Evolutionary conservation across 2,888 invertebrate species (phyloP).

Genomic region (Chymomyza amoena): DNA sequence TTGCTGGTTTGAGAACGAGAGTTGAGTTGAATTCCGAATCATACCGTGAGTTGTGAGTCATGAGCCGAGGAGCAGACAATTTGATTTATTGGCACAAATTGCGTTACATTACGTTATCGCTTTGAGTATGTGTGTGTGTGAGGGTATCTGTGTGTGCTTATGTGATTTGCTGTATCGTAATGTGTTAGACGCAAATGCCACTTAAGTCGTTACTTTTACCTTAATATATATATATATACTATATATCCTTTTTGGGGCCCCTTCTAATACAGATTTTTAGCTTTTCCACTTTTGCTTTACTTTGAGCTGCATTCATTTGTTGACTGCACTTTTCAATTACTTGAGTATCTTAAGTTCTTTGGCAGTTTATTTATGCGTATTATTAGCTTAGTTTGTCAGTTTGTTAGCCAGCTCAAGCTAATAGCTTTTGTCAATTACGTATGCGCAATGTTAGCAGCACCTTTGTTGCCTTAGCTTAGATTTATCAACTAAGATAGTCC

Average conservation of each 20-base stretch:
- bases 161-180: constrained; percentile 1
- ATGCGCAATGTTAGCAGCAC: not conserved
- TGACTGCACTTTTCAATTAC: constrained; percentile 58
- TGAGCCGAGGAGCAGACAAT: constrained; percentile 43
- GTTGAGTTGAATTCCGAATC: constrained; percentile 7
- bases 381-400: not conserved
- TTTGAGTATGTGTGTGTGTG: constrained; percentile 34
- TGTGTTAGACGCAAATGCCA: constrained; percentile 9
- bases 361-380: constrained; percentile 14
- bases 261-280: not conserved
- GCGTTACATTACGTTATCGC: constrained; percentile 66
- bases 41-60: not conserved
- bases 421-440: constrained; percentile 42
- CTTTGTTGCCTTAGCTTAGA: not conserved
- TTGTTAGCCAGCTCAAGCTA: constrained; percentile 4
- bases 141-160: not conserved
- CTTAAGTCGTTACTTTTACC: constrained; percentile 31
- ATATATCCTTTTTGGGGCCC: not conserved
- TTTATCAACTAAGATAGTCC: not conserved
- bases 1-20: constrained; percentile 6
- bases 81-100: constrained; percentile 70
- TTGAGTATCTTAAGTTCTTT: constrained; percentile 17
- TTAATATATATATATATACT: constrained; percentile 19
- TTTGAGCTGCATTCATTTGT: constrained; percentile 4
- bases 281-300: not conserved